Percentiles rank a stretch among this genome's conserved stretches.
phyloP scores from a whole-genome alignment of 2,113 vertebrate genomes.

The Pomatostomus ruficeps region DNA sequence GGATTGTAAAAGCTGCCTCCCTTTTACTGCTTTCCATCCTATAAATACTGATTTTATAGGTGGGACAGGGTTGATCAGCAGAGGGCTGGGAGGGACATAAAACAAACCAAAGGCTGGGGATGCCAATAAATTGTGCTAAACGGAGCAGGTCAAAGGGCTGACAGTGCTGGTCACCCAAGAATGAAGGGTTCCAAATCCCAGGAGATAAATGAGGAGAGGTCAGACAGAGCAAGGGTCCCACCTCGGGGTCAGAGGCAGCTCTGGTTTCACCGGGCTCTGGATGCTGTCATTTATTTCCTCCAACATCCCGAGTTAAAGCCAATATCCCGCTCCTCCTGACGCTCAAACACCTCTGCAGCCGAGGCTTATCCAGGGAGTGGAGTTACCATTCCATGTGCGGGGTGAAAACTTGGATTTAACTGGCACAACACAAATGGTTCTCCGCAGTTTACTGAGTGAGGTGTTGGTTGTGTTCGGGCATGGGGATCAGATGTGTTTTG shows the following conservation, averaged over 20 bases:
- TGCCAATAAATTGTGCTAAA: constrained; percentile 1
- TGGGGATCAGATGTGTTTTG: neutral
- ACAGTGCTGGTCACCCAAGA: neutral
- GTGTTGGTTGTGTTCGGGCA: neutral
- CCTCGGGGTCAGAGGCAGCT: neutral
- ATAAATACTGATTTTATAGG: neutral
- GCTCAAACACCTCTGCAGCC: neutral
- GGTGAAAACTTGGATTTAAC: fast-evolving
- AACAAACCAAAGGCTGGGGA: neutral
- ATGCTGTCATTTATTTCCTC: neutral
- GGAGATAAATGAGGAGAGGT: neutral
- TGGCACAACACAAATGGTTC: neutral
- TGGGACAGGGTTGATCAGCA: neutral
- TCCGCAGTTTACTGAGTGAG: neutral
- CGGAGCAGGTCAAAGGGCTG: neutral
- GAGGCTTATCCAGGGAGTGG: neutral
- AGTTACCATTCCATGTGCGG: neutral
- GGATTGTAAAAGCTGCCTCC: constrained; percentile 7
- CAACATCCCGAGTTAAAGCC: neutral
- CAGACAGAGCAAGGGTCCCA: neutral
- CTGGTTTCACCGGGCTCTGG: neutral
- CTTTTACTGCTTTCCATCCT: neutral
- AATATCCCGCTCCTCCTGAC: neutral
- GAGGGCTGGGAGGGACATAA: neutral
- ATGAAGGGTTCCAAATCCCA: neutral